These are phyloP conservation scores for Liposcelis brunnea DNA, from an alignment of 2,888 invertebrate species.

Conservation along the genomic window DNA sequence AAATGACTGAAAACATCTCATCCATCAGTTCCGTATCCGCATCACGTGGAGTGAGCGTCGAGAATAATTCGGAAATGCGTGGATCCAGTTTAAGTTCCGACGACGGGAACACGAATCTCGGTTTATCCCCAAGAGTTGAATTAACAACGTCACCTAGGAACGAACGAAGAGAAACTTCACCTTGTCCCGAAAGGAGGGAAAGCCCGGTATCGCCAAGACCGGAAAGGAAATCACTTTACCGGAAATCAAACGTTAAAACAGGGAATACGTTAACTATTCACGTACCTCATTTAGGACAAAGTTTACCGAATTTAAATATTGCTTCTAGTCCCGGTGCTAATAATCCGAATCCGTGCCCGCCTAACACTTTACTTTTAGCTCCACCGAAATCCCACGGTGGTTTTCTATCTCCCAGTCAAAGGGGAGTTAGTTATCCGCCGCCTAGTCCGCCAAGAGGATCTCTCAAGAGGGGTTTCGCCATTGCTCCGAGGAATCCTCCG, in stretches of 20 bases:
- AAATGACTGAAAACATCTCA: slow-evolving; percentile 40
- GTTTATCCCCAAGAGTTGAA: slow-evolving; percentile 12
- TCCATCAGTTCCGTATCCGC: slow-evolving; percentile 30
- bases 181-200: slow-evolving; percentile 10
- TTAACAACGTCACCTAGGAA: too few relatives aligned
- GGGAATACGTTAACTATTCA: slow-evolving; percentile 56
- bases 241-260: slow-evolving; percentile 6
- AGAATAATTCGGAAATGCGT: slow-evolving; percentile 28
- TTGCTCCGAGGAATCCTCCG: slow-evolving; percentile 59
- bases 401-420: slow-evolving; percentile 17
- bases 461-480: slow-evolving; percentile 37
- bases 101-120: slow-evolving; percentile 26
- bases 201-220: slow-evolving; percentile 11
- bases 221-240: slow-evolving; percentile 7
- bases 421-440: slow-evolving; percentile 66
- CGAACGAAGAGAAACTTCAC: background rate
- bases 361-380: slow-evolving; percentile 27
- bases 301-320: slow-evolving; percentile 54
- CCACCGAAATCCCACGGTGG: slow-evolving; percentile 31
- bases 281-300: slow-evolving; percentile 53
- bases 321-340: slow-evolving; percentile 33
- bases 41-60: slow-evolving; percentile 28
- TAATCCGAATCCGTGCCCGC: slow-evolving; percentile 25
- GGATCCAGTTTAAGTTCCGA: slow-evolving; percentile 29
- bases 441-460: slow-evolving; percentile 45